These are phyloP conservation scores for Drosophila paranaensis DNA, from an alignment of 2,888 invertebrate genomes.

Conservation along the genomic window DNA sequence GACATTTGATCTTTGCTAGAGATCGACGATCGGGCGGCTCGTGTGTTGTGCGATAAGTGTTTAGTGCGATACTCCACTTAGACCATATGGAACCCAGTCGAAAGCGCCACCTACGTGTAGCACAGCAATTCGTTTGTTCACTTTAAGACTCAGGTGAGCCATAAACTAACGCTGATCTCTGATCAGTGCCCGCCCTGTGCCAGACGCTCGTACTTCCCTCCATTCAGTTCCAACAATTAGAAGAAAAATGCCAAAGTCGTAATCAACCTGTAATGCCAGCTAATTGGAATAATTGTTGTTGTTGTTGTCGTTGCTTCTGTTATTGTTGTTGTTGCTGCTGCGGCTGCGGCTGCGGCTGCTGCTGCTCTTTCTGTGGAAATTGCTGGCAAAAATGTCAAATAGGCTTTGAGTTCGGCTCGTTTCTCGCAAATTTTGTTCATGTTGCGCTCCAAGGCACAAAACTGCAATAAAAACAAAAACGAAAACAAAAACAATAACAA, in stretches of 20 bases:
- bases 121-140: conserved; percentile 54
- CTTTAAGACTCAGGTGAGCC: conserved; percentile 67
- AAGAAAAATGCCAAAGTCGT: conserved; percentile 43
- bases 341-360: conserved; percentile 34
- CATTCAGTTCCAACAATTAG: conserved; percentile 31
- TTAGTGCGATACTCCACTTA: conserved; percentile 7
- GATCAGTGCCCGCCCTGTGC: conserved; percentile 14
- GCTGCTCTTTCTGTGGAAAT: conserved; percentile 70
- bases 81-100: conserved; percentile 68
- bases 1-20: conserved; percentile 72
- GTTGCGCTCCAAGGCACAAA: conserved; percentile 41
- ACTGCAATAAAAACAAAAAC: conserved; percentile 43
- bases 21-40: conserved; percentile 42
- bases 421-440: conserved; percentile 10
- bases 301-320: conserved; percentile 45
- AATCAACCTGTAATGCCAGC: conserved; percentile 81
- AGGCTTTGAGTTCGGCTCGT: conserved; percentile 56
- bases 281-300: conserved; percentile 76
- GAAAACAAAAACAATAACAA: conserved; percentile 29
- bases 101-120: conserved; percentile 53
- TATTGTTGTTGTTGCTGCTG: conserved; percentile 5
- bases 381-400: conserved; percentile 75
- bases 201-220: conserved; percentile 53
- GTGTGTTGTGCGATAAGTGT: conserved; percentile 43
- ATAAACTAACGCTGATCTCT: conserved; percentile 28